Base-by-base conservation (phyloP, 2,888 invertebrate species). In the Euproctis similis region DNA sequence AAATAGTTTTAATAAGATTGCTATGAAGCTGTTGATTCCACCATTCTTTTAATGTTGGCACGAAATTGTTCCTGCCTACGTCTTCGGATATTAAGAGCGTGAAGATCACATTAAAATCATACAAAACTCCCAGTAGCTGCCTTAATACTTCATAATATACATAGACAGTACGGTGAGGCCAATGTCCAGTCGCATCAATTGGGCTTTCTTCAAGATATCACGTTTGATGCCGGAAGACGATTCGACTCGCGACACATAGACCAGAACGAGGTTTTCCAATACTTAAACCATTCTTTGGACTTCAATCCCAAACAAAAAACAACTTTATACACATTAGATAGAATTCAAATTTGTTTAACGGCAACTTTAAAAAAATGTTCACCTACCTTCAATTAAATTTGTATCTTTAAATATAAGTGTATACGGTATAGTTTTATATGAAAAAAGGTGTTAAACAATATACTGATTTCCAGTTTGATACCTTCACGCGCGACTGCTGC, bases 181-280 rank as follows among this genome's bases (percentile, higher is more conserved):
- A 80, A 73, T 63, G 81, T 78, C 81, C 81, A 80, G 62, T 62
- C 71, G 76, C 77, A 77, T 78, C 78, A 68, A 80, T 69, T 67
- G 63, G 61, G 64, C 77, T 81, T 81, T 81, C 81, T 76, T 78
- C 60, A 69, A 78, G 81, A 80, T 80, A 81, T 80, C 82, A 81
- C 81, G 81, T 82, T 76, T 59, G 46, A 54, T 66, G 66, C 82
- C 81, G 82, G 82, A 82, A 81, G 78, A 75, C 76, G 62, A 82
- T 82, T 81, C 75, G 81, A 65, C 59, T 60, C 80, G 78, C 62
- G 49, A 55, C 64, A 70, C 64, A 53, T 59, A 51, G 64, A 80
- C 74, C 76, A 77, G 69, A 78, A 78, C 80, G 69, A 48, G 42
- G 50, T 34, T 55, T 53, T 53, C 54, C 43, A 49, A 53, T 54